phyloP scores from a whole-genome alignment of 2,113 vertebrate species.

The Grammomys surdaster region DNA sequence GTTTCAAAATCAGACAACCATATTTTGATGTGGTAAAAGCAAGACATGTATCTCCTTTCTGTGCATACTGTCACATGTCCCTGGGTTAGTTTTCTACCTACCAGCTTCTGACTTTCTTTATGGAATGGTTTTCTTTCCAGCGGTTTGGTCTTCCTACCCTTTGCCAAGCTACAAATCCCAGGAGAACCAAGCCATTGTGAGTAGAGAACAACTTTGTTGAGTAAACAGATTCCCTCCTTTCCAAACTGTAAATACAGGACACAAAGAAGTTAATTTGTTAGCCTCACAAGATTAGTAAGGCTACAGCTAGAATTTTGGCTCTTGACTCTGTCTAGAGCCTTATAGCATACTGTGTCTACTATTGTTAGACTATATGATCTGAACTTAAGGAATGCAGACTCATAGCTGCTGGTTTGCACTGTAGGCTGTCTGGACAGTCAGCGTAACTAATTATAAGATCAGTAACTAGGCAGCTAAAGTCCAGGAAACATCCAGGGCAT shows the following conservation, averaged over 20 bases:
- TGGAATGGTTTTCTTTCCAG: not conserved
- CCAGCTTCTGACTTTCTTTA: slow-evolving; percentile 13
- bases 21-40: not conserved
- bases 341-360: not conserved
- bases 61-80: not conserved
- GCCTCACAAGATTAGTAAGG: slow-evolving; percentile 20
- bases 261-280: slow-evolving; percentile 41
- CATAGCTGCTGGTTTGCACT: slow-evolving; percentile 17
- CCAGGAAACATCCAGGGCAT: slow-evolving; percentile 20
- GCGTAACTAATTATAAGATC: slow-evolving; percentile 64
- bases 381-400: not conserved
- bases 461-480: slow-evolving; percentile 54
- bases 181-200: not conserved
- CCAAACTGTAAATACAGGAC: slow-evolving; percentile 36
- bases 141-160: not conserved
- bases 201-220: not conserved
- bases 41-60: slow-evolving; percentile 2
- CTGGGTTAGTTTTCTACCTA: not conserved
- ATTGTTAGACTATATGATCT: slow-evolving; percentile 18
- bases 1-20: not conserved
- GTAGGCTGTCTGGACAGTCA: slow-evolving; percentile 27
- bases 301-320: slow-evolving; percentile 24
- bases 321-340: slow-evolving; percentile 3
- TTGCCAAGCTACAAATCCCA: not conserved
- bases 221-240: slow-evolving; percentile 14